These are phyloP conservation scores for Pollachius pollachius DNA, from an alignment of 2,113 vertebrate species.

Conservation along the genomic window DNA sequence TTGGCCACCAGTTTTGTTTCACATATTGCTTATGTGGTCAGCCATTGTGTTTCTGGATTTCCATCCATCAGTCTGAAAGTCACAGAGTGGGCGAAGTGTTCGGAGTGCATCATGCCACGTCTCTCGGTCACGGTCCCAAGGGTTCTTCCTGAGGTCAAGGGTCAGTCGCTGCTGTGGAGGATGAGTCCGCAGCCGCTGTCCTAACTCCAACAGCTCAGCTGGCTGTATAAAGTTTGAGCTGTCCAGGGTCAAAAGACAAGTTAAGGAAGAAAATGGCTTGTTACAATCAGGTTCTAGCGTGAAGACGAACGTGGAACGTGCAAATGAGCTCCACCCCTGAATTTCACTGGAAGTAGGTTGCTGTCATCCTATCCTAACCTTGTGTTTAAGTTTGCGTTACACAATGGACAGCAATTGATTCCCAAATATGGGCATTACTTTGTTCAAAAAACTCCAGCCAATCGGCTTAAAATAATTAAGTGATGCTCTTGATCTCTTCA, in stretches of 20 bases:
- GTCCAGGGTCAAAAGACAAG: slow-evolving; percentile 19
- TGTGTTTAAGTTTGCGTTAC: too few species aligned
- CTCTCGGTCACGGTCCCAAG: slow-evolving; percentile 81
- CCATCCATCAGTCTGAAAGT: slow-evolving; percentile 77
- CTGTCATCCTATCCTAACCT: too few species aligned
- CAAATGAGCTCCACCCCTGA: too few species aligned
- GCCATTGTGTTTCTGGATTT: slow-evolving; percentile 82
- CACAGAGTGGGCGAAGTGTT: slow-evolving; percentile 73
- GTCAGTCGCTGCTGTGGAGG: slow-evolving; percentile 67
- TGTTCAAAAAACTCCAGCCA: too few species aligned
- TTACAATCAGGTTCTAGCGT: background rate
- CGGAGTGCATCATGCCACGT: slow-evolving; percentile 76
- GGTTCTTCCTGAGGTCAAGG: slow-evolving; percentile 84
- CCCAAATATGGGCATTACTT: too few species aligned
- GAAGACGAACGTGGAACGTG: too few species aligned
- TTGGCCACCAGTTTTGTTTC: slow-evolving; percentile 34
- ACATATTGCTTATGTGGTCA: slow-evolving; percentile 90
- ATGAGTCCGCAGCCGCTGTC: slow-evolving; percentile 66
- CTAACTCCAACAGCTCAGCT: slow-evolving; percentile 84
- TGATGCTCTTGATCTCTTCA: too few species aligned
- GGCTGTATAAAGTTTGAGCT: slow-evolving; percentile 91
- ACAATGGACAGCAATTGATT: too few species aligned
- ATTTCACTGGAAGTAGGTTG: too few species aligned
- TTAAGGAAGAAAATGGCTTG: background rate
- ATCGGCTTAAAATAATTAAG: too few species aligned